Evolutionary conservation across 1,140 invertebrate species (phyloP).

Genomic region (Procambarus virginalis): DNA sequence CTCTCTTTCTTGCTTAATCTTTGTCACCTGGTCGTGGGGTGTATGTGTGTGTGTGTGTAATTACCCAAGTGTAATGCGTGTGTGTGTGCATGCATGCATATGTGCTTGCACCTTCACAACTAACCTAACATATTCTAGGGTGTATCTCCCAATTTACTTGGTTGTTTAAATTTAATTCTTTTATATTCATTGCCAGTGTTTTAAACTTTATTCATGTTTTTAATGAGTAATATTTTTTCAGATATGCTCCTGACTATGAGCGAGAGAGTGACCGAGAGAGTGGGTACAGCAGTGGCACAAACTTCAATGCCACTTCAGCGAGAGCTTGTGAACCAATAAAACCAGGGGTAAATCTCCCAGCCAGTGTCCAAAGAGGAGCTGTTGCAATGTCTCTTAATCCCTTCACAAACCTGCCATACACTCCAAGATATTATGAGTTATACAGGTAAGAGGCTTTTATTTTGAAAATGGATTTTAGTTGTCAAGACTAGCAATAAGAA

Average conservation of each 20-base stretch:
- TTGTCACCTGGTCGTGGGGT: too few species aligned
- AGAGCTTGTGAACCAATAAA: conserved; percentile 8
- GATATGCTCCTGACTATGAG: conserved; percentile 47
- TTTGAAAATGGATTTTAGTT: too few species aligned
- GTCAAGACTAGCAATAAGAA: too few species aligned
- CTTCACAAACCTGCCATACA: conserved; percentile 84
- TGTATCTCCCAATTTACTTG: too few species aligned
- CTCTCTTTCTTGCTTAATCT: too few species aligned
- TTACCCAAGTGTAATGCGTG: too few species aligned
- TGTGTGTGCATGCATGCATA: too few species aligned
- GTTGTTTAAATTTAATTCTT: too few species aligned
- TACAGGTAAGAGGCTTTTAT: conserved; percentile 72
- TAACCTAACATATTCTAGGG: too few species aligned
- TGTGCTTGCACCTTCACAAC: too few species aligned
- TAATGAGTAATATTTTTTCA: background rate
- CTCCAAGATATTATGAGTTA: conserved; percentile 87
- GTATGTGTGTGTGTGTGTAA: too few species aligned
- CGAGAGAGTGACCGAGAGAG: conserved; percentile 37
- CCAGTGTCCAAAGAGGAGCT: conserved; percentile 29
- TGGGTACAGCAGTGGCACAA: conserved; percentile 31
- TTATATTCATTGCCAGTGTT: too few species aligned
- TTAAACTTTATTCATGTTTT: background rate
- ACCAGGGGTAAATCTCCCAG: background rate
- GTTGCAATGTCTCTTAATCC: conserved; percentile 80
- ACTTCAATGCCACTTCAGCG: background rate